These are phyloP conservation scores for Lipophrys pholis DNA, from an alignment of 2,113 vertebrate species.

Conservation along the genomic window DNA sequence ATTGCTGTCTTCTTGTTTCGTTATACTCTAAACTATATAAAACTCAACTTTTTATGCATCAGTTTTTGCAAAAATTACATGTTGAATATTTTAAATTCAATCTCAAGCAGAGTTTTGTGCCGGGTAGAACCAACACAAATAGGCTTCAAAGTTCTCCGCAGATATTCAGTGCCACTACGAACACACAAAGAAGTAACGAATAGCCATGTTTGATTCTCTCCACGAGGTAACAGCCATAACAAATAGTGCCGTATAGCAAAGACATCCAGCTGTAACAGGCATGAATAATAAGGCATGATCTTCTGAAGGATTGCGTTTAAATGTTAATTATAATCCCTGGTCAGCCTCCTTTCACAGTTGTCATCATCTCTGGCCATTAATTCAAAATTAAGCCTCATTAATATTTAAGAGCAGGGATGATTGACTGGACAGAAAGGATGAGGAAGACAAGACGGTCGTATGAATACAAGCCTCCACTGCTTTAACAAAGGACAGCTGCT, in stretches of 20 bases:
- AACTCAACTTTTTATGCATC: too few species aligned
- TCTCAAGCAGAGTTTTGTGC: too few species aligned
- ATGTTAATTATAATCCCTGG: constrained; percentile 65
- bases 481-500: constrained; percentile 43
- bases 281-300: constrained; percentile 51
- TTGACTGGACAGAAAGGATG: constrained; percentile 38
- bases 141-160: constrained; percentile 1
- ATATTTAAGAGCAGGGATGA: constrained; percentile 54
- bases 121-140: background rate
- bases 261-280: constrained; percentile 33
- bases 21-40: too few species aligned
- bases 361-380: constrained; percentile 51
- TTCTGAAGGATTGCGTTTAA: constrained; percentile 51
- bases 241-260: constrained; percentile 27
- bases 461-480: constrained; percentile 29
- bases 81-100: too few species aligned
- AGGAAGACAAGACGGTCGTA: constrained; percentile 13
- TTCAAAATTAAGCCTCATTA: constrained; percentile 63
- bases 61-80: too few species aligned
- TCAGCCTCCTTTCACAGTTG: constrained; percentile 57
- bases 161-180: background rate
- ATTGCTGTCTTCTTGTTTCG: too few species aligned
- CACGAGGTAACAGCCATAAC: constrained; percentile 24
- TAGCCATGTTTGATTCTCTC: constrained; percentile 13
- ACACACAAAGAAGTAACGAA: constrained; percentile 25